Conservation (phyloP, 1,140 invertebrate genomes). For the Orius insidiosus region DNA sequence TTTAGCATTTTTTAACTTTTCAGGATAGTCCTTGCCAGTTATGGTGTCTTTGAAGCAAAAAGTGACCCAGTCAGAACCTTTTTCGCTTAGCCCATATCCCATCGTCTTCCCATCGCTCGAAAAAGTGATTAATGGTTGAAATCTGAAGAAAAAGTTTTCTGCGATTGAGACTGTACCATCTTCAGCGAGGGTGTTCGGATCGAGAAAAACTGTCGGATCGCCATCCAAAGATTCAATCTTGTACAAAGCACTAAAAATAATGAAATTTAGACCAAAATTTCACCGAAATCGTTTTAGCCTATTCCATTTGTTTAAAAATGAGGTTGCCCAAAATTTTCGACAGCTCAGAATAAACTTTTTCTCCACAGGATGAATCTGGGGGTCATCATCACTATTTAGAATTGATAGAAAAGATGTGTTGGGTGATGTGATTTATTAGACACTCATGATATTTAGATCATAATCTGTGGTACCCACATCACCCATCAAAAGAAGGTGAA, state of each 20-base stretch:
- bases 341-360: too few relatives aligned
- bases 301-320: too few relatives aligned
- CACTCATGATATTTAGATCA: too few relatives aligned
- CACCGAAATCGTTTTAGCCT: too few relatives aligned
- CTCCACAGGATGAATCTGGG: too few relatives aligned
- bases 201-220: slow-evolving; percentile 77
- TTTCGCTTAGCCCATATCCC: slow-evolving; percentile 80
- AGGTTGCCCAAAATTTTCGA: too few relatives aligned
- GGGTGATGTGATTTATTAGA: too few relatives aligned
- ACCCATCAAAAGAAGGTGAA: too few relatives aligned
- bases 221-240: slow-evolving; percentile 64
- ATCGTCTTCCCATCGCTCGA: slow-evolving; percentile 80
- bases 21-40: slow-evolving; percentile 73
- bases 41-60: slow-evolving; percentile 67
- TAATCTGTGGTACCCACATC: too few relatives aligned
- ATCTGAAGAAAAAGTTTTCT: too few relatives aligned
- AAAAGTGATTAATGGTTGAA: slow-evolving; percentile 54
- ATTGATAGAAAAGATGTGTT: too few relatives aligned
- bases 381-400: too few relatives aligned
- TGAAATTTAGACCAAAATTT: neutral
- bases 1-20: slow-evolving; percentile 79
- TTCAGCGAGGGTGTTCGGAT: slow-evolving; percentile 80
- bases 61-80: slow-evolving; percentile 90
- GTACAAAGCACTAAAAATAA: slow-evolving; percentile 65
- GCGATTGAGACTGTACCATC: slow-evolving; percentile 81